Percentiles rank a stretch among this genome's conserved stretches.
Conservation (phyloP, 2,797 vertebrate genomes). For the Sebastes itinus region DNA sequence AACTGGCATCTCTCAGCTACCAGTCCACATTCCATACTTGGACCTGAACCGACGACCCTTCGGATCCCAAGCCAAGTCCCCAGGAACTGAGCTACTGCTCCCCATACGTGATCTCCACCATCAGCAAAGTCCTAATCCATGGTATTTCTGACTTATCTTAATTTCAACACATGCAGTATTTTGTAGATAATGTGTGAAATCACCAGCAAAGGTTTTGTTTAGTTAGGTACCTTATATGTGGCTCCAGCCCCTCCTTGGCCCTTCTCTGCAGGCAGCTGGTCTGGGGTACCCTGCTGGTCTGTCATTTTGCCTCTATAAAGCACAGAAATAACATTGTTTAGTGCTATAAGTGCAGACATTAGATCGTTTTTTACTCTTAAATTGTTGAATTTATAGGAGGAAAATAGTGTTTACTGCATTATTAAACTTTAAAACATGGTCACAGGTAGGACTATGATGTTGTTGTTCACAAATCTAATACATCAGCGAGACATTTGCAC, state of each 20-base stretch:
- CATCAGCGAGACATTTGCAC: not conserved
- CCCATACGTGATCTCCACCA: not conserved
- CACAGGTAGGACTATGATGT: not conserved
- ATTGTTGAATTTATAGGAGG: not conserved
- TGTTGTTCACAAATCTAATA: not conserved
- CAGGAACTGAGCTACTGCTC: too few species aligned
- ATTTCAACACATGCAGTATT: not conserved
- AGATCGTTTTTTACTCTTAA: not conserved
- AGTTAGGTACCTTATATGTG: constrained; percentile 85
- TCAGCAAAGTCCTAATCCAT: not conserved
- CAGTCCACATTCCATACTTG: too few species aligned
- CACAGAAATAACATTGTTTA: constrained; percentile 18
- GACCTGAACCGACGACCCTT: too few species aligned
- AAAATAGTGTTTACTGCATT: not conserved
- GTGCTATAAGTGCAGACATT: not conserved
- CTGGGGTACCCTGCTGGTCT: constrained; percentile 85
- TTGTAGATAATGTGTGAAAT: not conserved
- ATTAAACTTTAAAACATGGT: not conserved
- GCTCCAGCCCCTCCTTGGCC: constrained; percentile 84
- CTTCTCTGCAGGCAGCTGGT: constrained; percentile 88
- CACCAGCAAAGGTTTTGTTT: not conserved
- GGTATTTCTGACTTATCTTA: not conserved
- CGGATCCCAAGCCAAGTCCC: too few species aligned
- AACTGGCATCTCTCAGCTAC: too few species aligned
- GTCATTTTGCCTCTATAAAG: constrained; percentile 80